Percentiles rank a stretch among this genome's conserved stretches.
phyloP scores from a whole-genome alignment of 2,888 invertebrate genomes.

The Caenorhabditis doughertyi region DNA sequence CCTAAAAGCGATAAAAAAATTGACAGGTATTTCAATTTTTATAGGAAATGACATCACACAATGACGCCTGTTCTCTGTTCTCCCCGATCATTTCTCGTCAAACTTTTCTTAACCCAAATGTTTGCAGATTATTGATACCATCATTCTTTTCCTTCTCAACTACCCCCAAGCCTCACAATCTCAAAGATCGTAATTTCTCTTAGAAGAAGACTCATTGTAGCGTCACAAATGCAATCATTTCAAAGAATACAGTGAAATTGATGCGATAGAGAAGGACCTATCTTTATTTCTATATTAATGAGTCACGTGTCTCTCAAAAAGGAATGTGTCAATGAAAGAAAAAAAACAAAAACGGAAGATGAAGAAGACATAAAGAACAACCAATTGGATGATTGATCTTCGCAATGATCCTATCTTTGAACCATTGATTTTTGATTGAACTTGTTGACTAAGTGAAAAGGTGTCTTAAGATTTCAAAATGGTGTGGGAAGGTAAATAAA shows the following conservation, averaged over 20 bases:
- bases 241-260: slow-evolving; percentile 14
- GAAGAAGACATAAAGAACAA: slow-evolving; percentile 46
- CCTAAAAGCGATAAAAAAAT: background rate
- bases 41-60: slow-evolving; percentile 36
- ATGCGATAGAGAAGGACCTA: background rate
- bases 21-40: slow-evolving; percentile 19
- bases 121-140: slow-evolving; percentile 50
- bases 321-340: slow-evolving; percentile 10
- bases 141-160: slow-evolving; percentile 9
- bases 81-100: slow-evolving; percentile 19
- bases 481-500: slow-evolving; percentile 36
- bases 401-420: slow-evolving; percentile 56
- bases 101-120: slow-evolving; percentile 25
- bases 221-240: slow-evolving; percentile 21
- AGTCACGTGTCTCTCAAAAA: slow-evolving; percentile 42
- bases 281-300: no score
- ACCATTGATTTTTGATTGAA: slow-evolving; percentile 64
- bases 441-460: slow-evolving; percentile 26
- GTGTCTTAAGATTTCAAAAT: background rate
- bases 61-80: slow-evolving; percentile 47
- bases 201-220: slow-evolving; percentile 27
- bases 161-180: slow-evolving; percentile 20
- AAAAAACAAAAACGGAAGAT: slow-evolving; percentile 5
- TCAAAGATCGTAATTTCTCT: slow-evolving; percentile 56
- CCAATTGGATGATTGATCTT: slow-evolving; percentile 57